Evolutionary conservation across 2,888 invertebrate genomes (phyloP).

Genomic region (Agriopis leucophaearia): DNA sequence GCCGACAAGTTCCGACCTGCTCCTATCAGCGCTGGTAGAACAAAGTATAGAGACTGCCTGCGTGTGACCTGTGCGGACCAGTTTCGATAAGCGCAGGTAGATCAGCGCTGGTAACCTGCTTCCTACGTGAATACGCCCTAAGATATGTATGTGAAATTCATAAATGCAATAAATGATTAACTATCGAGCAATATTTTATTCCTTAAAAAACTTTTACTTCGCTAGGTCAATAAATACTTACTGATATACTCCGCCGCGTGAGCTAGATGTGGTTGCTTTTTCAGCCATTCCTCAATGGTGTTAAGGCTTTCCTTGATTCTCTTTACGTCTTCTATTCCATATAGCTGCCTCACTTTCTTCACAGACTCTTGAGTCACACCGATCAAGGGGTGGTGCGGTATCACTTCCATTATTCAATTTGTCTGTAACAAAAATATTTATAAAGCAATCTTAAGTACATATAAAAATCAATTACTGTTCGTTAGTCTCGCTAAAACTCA

Average conservation of each 20-base stretch:
- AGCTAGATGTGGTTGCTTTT: constrained; percentile 70
- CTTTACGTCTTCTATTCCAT: constrained; percentile 57
- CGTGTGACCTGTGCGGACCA: no score
- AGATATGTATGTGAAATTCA: no score
- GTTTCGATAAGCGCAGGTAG: no score
- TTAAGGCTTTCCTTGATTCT: constrained; percentile 64
- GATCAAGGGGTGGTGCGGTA: constrained; percentile 64
- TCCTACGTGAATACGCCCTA: no score
- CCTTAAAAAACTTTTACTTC: no score
- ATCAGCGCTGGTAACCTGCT: no score
- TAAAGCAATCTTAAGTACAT: not conserved
- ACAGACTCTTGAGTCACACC: constrained; percentile 63
- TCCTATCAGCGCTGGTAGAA: no score
- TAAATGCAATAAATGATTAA: no score
- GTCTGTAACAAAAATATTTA: constrained; percentile 18
- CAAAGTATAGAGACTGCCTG: no score
- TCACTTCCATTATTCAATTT: constrained; percentile 58
- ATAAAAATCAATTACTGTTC: not conserved
- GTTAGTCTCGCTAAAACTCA: not conserved
- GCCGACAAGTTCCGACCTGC: no score
- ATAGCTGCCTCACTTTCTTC: constrained; percentile 60
- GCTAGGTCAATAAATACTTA: constrained; percentile 49
- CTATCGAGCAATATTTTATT: no score
- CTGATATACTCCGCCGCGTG: constrained; percentile 63
- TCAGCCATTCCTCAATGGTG: constrained; percentile 65